Base-by-base conservation (phyloP, 2,888 invertebrate species). In the Mylabris sibirica region DNA sequence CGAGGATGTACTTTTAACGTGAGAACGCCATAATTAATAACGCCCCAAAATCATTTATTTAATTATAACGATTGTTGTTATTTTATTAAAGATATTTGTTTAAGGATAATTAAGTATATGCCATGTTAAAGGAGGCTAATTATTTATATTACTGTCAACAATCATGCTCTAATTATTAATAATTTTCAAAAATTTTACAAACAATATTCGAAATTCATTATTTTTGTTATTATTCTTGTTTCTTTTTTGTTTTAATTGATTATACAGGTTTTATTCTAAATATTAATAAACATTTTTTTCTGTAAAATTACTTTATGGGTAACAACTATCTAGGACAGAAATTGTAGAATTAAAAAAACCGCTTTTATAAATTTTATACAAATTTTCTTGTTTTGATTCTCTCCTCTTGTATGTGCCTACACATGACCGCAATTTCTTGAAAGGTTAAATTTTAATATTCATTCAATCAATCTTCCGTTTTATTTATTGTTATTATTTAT, bases 311-410 rank as follows among this genome's bases (percentile, higher is more conserved):
- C 24, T 57, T 57, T 24, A 57, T 57, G 57, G 57, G 24, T 57
- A 24, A 57, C 57, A 57, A 57, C 14, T 24, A 57, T 57, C 22
- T 57, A 57, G 57, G 24, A 24, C 57, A 57, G 57, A 57, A 57
- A 24, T 57, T 57, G 24, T 57, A 57, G 30, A 30, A 30, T 30
- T 30, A 30, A 53, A 30, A 30, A 30, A 30, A 30, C 0, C 30
- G 30, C 30, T 30, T 30, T 30, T 30, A 30, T 30, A 49, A 20
- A 49, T 20, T n/a, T 20, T 49, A 49, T 53, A 53, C 20, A 30
- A 30, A 30, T 20, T 53, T 53, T n/a, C n/a, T 53, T 53, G 11
- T 57, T 57, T 57, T 24, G 24, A 5, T 24, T 57, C 4, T 24
- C 24, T 57, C 9, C 24, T 24, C 12, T 24, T 14, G 12, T 24